These are phyloP conservation scores for Odontomachus brunneus DNA, from an alignment of 1,140 invertebrate species.

Conservation along the genomic window DNA sequence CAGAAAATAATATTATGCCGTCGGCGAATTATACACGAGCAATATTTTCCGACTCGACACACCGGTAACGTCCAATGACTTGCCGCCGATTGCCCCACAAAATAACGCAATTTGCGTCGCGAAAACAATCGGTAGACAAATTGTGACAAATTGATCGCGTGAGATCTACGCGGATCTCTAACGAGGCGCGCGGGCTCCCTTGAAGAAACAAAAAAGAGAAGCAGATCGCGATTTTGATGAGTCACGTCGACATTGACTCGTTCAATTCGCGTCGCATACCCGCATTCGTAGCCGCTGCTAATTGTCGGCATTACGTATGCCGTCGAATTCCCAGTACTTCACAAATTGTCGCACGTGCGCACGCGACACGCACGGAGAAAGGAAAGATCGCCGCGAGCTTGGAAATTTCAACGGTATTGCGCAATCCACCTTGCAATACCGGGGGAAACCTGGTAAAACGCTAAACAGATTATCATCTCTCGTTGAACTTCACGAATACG, in stretches of 20 bases:
- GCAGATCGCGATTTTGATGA: constrained; percentile 24
- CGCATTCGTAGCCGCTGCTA: background rate
- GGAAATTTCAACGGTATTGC: background rate
- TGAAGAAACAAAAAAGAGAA: constrained; percentile 18
- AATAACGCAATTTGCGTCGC: constrained; percentile 42
- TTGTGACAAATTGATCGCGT: constrained; percentile 45
- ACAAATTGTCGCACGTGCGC: background rate
- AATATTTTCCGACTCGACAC: constrained; percentile 6
- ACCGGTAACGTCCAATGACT: constrained; percentile 32
- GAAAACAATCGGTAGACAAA: constrained; percentile 42
- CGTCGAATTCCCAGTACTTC: background rate
- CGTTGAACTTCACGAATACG: background rate
- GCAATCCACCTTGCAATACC: background rate
- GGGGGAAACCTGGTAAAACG: background rate
- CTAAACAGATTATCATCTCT: background rate
- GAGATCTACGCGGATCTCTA: constrained; percentile 16
- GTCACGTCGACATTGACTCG: constrained; percentile 41
- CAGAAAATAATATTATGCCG: too few relatives aligned
- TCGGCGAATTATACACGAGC: too few relatives aligned
- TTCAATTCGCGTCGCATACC: constrained; percentile 1
- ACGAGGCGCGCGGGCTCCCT: background rate
- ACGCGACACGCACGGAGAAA: background rate
- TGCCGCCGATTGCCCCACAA: constrained; percentile 33
- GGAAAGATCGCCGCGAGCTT: background rate
- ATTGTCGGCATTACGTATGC: background rate